Conservation (phyloP, 1,140 invertebrate genomes). For the Eupristina koningsbergeri region DNA sequence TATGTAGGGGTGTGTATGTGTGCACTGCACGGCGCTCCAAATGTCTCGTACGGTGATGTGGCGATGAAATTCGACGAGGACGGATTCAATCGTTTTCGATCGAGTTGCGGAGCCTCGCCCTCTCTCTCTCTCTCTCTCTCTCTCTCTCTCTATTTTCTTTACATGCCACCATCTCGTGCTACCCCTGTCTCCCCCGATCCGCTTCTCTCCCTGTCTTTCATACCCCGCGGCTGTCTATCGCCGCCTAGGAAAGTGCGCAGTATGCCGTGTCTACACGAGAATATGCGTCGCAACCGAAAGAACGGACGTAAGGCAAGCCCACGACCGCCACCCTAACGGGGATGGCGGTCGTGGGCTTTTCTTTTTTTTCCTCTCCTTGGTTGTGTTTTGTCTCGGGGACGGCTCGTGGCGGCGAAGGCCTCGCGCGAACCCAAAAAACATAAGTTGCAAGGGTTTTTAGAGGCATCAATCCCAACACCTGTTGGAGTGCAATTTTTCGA, state of each 20-base stretch:
- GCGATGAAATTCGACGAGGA: neutral
- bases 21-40: neutral
- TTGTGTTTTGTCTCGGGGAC: neutral
- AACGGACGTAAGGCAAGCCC: too few relatives aligned
- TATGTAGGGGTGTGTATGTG: too few relatives aligned
- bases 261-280: conserved; percentile 25
- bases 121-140: conserved; percentile 11
- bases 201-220: neutral
- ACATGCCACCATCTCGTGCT: neutral
- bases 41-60: neutral
- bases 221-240: neutral
- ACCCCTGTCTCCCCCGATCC: conserved; percentile 3
- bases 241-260: conserved; percentile 9
- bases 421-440: conserved; percentile 10
- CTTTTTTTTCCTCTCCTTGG: neutral
- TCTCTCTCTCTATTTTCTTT: neutral
- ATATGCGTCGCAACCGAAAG: neutral
- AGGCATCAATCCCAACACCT: conserved; percentile 42
- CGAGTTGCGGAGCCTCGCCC: neutral
- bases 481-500: conserved; percentile 42
- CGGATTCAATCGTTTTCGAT: conserved; percentile 16
- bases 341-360: neutral
- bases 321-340: too few relatives aligned
- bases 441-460: conserved; percentile 25
- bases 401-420: neutral